Conservation (phyloP, 1,140 invertebrate genomes). For the Copidosoma floridanum region DNA sequence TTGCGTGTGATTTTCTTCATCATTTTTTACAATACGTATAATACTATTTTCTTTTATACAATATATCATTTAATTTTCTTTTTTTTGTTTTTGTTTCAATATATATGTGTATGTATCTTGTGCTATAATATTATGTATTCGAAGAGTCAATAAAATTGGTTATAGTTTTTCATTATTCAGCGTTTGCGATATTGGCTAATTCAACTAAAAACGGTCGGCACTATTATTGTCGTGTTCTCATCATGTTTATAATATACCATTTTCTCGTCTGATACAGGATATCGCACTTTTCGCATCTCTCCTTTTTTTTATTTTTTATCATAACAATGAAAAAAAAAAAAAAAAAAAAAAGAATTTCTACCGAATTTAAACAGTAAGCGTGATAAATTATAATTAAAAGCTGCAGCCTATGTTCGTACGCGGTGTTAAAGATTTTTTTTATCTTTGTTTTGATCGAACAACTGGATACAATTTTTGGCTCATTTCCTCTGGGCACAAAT, state of each 20-base stretch:
- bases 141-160: not conserved
- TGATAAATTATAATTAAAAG: not conserved
- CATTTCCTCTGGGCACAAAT: too few relatives aligned
- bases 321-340: not conserved
- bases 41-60: too few relatives aligned
- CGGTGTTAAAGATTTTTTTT: too few relatives aligned
- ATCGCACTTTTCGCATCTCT: not conserved
- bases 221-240: constrained; percentile 49
- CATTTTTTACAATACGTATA: too few relatives aligned
- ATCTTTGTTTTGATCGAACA: too few relatives aligned
- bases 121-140: not conserved
- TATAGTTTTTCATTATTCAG: constrained; percentile 2
- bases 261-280: not conserved
- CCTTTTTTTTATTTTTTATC: not conserved
- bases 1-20: too few relatives aligned
- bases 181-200: constrained; percentile 4
- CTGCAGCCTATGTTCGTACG: too few relatives aligned
- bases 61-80: too few relatives aligned
- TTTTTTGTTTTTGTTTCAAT: too few relatives aligned
- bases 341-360: constrained; percentile 4
- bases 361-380: too few relatives aligned
- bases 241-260: not conserved
- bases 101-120: not conserved
- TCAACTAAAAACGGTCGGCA: constrained; percentile 34
- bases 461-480: too few relatives aligned